Evolutionary conservation across 2,113 vertebrate species (phyloP), one percentile per base, ranked within the genome.

Genomic region (Aspiorhynchus laticeps): DNA sequence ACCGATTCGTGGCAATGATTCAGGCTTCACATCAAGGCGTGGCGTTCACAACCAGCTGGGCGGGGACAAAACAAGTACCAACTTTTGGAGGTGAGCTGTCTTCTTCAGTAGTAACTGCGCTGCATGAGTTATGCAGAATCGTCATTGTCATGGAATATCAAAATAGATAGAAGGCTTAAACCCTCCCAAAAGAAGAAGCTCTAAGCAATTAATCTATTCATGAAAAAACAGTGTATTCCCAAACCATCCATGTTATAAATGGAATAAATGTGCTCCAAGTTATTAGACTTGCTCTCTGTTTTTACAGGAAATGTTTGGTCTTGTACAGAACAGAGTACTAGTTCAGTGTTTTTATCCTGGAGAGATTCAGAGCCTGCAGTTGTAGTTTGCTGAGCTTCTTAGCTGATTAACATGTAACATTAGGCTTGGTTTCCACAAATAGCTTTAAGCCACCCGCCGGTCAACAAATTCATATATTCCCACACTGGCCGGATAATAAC

Each of bases 341-440:
- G 28, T 38, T 61, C 9, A 83, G 41, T 84, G 85, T 85, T 80
- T 86, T 74, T 83, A 87, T 78, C 26, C 75, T 51, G 17, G 14
- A 33, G 43, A 86, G 81, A 48, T n/a, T 63, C 33, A 43, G 33
- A 15, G 76, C 11, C 46, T 79, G 59, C 28, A 24, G 56, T 69
- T 77, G 36, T 61, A 74, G 41, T 19, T 33, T 87, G 88, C 88
- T 91, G 88, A 92, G 91, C 90, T 89, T 87, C 88, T 94, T 90
- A 93, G 88, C 91, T 93, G 91, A 92, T 93, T 93, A 93, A 89
- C 89, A 86, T 87, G 91, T 91, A 88, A 80, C 85, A 87, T 89
- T 88, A 92, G 88, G 89, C 86, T 87, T 89, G 83, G 73, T 80
- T 88, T 75, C 93, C 91, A 89, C 90, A 92, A 93, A 93, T 91